Evolutionary conservation across 2,888 invertebrate species (phyloP), one percentile per base, ranked within the genome.

Genomic region (Nebria salina): DNA sequence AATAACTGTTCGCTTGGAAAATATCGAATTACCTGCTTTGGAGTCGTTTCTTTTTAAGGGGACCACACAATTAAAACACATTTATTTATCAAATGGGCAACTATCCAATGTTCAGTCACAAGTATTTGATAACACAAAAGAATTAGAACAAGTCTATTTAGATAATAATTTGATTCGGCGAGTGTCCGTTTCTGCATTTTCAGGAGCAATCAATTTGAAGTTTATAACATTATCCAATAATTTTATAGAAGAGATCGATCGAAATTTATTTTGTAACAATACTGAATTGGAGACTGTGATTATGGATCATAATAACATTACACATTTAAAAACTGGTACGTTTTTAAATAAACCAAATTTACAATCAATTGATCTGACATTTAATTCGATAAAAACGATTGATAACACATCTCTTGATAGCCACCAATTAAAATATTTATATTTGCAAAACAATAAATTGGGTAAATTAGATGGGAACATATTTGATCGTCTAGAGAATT

Each of bases 361-460:
- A 65, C n/a, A 68, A 75, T 25, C 41, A 72, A 54, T 82, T 68
- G 65, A 75, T 82, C 77, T 82, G 64, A 74, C 78, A 1, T 25
- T 9, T 9, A 82, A 82, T 77, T 41, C 74, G n/a, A 77, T 82
- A n/a, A 42, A 34, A 7, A n/a, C 26, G 3, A 82, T 82, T 41
- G 64, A 78, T 2, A 9, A 41, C 41, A 41, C 64, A 2, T 20
- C 72, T n/a, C 26, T 82, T 73, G n/a, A 43, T 9, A 66, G 41
- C 42, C 64, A 65, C 7, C 26, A 54, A 42, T 20, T 77, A 54
- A 72, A 66, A 70, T 64, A 72, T 65, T 72, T 75, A 42, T 13
- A 72, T 68, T 54, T 83, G 9, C 76, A 81, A 15, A 9, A 68
- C 64, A 83, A 83, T 65, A 74, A 78, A 66, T 66, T 83, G 13